Percentiles rank a stretch among this genome's conserved stretches.
Conservation (phyloP, 2,797 vertebrate species). For the Spheniscus humboldti region DNA sequence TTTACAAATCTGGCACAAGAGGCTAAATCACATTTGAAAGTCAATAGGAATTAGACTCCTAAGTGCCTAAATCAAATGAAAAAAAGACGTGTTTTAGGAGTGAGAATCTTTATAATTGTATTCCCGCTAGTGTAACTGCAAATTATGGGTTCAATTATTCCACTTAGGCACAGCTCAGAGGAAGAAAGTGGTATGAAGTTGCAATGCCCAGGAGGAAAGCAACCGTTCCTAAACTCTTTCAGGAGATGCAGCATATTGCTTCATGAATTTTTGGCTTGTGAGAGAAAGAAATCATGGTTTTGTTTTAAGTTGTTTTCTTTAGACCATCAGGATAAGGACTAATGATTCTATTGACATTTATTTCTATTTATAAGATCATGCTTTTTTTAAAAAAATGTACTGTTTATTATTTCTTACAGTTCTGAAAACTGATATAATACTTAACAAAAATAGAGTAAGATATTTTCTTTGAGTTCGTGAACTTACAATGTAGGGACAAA, state of each 20-base stretch:
- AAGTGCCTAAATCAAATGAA: constrained; percentile 66
- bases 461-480: not conserved
- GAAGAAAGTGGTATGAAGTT: constrained; percentile 62
- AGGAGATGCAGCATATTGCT: not conserved
- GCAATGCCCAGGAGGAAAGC: constrained; percentile 36
- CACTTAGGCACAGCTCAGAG: constrained; percentile 58
- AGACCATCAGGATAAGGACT: not conserved
- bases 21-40: constrained; percentile 67
- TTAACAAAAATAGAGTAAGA: not conserved
- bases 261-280: constrained; percentile 8
- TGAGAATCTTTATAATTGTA: constrained; percentile 64
- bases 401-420: not conserved
- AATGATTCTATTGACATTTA: not conserved
- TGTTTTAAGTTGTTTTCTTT: not conserved
- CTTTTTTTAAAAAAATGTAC: rapidly evolving
- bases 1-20: constrained; percentile 65
- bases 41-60: constrained; percentile 62
- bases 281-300: not conserved
- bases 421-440: not conserved
- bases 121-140: constrained; percentile 62
- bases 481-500: not conserved
- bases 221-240: constrained; percentile 28
- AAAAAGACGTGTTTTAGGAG: constrained; percentile 55
- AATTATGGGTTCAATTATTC: constrained; percentile 64
- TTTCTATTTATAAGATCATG: not conserved